Evolutionary conservation across 2,888 invertebrate genomes (phyloP), one percentile per base, ranked within the genome.

Genomic region (Gymnocheta viridis): DNA sequence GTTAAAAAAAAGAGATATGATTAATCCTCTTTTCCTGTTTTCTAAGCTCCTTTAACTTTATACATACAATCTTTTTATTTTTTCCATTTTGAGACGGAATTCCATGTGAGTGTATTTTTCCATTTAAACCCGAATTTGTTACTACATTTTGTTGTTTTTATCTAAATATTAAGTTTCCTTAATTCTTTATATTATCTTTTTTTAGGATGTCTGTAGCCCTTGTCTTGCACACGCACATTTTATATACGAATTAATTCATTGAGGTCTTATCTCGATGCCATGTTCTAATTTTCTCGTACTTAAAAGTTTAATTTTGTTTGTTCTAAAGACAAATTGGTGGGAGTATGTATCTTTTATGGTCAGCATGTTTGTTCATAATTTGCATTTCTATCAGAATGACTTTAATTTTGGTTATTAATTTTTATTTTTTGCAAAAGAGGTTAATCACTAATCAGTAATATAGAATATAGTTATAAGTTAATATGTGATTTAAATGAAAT

Each of bases 211-310:
- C n/a, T 41, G n/a, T 10, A n/a, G n/a, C 10, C 32, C 44, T 38
- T 27, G 6, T 27, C 56, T 17, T 17, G 29, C 19, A 64, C 9
- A 66, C 41, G 14, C 12, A 47, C 19, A 27, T 64, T 22, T 9
- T 29, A 56, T n/a, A 70, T 47, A 54, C n/a, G 72, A 72, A 80
- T 83, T 80, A 80, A 80, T 77, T 80, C 76, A 47, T 72, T 83
- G 67, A 32, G 60, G 60, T 67, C 10, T 80, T 72, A 76, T 80
- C 80, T 66, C 72, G 80, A 83, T 83, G 76, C 76, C 79, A 49
- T 60, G 22, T 78, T 69, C 56, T 74, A 82, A 69, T 82, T 69
- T 79, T 62, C n/a, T 38, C 22, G 58, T 66, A 29, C n/a, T 70
- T 47, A 17, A 32, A 12, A 58, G 27, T 62, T 41, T 49, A 22